Conservation (phyloP, 2,113 vertebrate genomes). For the Casuarius casuarius region DNA sequence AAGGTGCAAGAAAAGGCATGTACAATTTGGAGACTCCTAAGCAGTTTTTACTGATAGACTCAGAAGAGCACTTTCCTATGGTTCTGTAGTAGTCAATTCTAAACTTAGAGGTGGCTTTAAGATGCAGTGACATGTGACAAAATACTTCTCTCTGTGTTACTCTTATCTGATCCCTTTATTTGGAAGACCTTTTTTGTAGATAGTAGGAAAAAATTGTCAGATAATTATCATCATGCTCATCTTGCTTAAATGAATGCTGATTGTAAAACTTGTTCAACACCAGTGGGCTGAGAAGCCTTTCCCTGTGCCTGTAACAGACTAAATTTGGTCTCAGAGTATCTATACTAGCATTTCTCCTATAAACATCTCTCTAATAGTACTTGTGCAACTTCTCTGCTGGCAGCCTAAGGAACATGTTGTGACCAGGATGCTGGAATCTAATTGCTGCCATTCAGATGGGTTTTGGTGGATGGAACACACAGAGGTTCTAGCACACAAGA, state of each 20-base stretch:
- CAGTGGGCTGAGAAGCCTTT: not conserved
- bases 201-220: not conserved
- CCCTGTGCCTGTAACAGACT: not conserved
- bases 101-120: not conserved
- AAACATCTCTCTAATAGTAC: fast-evolving
- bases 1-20: not conserved
- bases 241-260: not conserved
- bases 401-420: not conserved
- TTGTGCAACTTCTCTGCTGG: not conserved
- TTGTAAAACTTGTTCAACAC: fast-evolving
- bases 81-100: not conserved
- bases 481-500: not conserved
- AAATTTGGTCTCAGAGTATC: not conserved
- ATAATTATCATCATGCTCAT: not conserved
- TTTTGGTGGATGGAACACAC: not conserved
- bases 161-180: not conserved
- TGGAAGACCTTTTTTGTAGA: not conserved
- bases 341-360: not conserved
- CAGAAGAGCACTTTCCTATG: not conserved
- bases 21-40: fast-evolving
- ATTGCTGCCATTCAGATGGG: not conserved
- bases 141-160: not conserved
- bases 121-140: not conserved
- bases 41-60: not conserved
- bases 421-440: not conserved